These are phyloP conservation scores for Phylloscopus whistleri DNA, from an alignment of 2,113 vertebrate genomes.

Conservation along the genomic window DNA sequence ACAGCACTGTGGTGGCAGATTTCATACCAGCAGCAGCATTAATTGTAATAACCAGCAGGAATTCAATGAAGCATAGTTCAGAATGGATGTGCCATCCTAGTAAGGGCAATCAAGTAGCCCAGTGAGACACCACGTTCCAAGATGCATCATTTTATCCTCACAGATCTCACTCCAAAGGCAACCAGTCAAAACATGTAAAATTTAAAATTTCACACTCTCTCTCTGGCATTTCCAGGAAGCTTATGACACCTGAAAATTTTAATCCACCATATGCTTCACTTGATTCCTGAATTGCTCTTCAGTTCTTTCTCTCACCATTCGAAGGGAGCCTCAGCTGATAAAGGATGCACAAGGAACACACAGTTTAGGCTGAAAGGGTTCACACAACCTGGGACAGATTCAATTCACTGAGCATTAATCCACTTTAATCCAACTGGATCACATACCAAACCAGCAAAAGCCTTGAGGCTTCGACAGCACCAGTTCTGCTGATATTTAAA, in stretches of 20 bases:
- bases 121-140: neutral
- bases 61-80: neutral
- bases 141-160: neutral
- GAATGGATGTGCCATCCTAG: neutral
- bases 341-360: neutral
- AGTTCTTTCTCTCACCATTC: neutral
- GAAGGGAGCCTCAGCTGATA: neutral
- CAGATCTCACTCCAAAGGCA: neutral
- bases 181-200: neutral
- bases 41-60: neutral
- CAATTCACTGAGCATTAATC: constrained; percentile 22
- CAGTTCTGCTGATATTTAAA: neutral
- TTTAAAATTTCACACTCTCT: neutral
- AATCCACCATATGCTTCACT: constrained; percentile 5
- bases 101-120: neutral
- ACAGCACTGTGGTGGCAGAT: neutral
- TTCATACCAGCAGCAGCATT: neutral
- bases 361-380: neutral
- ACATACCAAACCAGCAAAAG: constrained; percentile 12
- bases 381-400: neutral
- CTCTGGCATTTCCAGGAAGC: neutral
- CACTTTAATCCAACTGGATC: constrained; percentile 39
- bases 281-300: neutral
- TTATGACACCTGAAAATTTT: constrained; percentile 1
- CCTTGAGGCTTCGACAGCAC: neutral